Percentiles rank a stretch among this genome's conserved stretches.
Evolutionary conservation across 2,797 vertebrate species (phyloP).

Genomic region (Garrulus glandarius): DNA sequence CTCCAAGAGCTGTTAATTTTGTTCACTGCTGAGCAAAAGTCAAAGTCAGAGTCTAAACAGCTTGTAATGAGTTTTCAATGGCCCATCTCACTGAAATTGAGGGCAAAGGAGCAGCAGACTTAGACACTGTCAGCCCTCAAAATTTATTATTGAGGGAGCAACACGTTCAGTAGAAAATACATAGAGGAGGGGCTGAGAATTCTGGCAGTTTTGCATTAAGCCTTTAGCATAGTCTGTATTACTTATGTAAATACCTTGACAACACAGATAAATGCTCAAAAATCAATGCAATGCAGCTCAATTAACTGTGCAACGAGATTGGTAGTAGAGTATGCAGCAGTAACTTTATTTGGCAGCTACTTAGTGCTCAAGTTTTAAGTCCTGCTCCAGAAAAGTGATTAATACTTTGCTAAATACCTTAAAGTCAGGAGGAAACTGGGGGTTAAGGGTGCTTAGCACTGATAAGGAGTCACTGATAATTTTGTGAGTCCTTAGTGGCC

Average conservation of each 20-base stretch:
- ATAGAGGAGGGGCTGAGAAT: slow-evolving; percentile 42
- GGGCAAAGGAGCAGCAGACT: slow-evolving; percentile 84
- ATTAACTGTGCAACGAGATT: background rate
- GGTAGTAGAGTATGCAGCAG: background rate
- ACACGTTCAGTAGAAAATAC: slow-evolving; percentile 43
- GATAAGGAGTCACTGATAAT: background rate
- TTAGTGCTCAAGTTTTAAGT: background rate
- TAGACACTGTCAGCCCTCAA: slow-evolving; percentile 76
- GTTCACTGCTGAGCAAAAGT: slow-evolving; percentile 84
- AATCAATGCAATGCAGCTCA: slow-evolving; percentile 9
- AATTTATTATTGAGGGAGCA: slow-evolving; percentile 79
- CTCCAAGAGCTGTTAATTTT: slow-evolving; percentile 86
- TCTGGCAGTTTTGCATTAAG: slow-evolving; percentile 33
- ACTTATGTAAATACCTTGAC: slow-evolving; percentile 53
- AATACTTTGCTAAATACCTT: slow-evolving; percentile 1
- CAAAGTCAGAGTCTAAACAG: slow-evolving; percentile 87
- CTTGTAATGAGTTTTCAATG: slow-evolving; percentile 89
- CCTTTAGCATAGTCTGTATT: slow-evolving; percentile 12
- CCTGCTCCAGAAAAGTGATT: background rate
- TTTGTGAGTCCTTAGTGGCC: background rate
- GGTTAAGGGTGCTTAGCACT: background rate
- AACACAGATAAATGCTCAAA: slow-evolving; percentile 21
- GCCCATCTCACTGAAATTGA: slow-evolving; percentile 87
- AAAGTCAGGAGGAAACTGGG: background rate
- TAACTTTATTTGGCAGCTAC: slow-evolving; percentile 8